These are phyloP conservation scores for Micromussa lordhowensis DNA, from an alignment of 92 coral and sea anemone species.

Conservation along the genomic window DNA sequence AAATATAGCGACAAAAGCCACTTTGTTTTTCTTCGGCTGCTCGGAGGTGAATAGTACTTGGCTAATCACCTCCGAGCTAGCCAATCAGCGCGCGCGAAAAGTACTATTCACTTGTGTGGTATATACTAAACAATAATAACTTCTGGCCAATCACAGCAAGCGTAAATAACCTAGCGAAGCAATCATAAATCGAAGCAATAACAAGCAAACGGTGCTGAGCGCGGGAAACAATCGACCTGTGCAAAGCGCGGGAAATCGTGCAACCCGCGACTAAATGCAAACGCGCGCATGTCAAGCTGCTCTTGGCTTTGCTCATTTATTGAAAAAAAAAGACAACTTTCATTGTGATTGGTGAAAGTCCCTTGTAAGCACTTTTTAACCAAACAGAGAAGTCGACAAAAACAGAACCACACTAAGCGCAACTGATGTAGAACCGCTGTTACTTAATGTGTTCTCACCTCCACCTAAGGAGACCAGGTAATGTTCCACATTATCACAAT, in stretches of 20 bases:
- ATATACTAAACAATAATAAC: too few species aligned
- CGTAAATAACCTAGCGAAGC: not conserved
- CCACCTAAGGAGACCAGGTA: slow-evolving; percentile 83
- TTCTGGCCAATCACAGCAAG: not conserved
- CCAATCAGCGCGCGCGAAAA: too few species aligned
- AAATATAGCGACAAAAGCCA: too few species aligned
- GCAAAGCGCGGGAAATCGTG: not conserved
- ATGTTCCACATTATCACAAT: slow-evolving; percentile 88
- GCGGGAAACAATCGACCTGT: not conserved
- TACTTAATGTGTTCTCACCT: slow-evolving; percentile 56
- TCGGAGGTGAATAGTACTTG: too few species aligned
- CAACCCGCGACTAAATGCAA: not conserved
- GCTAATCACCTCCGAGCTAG: too few species aligned
- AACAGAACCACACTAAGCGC: not conserved
- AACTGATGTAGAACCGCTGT: not conserved
- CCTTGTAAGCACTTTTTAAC: not conserved
- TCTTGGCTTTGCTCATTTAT: not conserved
- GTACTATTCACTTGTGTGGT: too few species aligned
- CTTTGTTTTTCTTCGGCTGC: too few species aligned
- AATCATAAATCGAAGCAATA: not conserved
- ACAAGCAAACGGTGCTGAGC: not conserved
- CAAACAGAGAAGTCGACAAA: not conserved
- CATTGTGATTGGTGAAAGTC: not conserved
- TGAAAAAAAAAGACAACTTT: not conserved
- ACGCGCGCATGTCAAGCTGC: not conserved